phyloP scores from a whole-genome alignment of 1,140 invertebrate species.

The Agrypnia vestita region DNA sequence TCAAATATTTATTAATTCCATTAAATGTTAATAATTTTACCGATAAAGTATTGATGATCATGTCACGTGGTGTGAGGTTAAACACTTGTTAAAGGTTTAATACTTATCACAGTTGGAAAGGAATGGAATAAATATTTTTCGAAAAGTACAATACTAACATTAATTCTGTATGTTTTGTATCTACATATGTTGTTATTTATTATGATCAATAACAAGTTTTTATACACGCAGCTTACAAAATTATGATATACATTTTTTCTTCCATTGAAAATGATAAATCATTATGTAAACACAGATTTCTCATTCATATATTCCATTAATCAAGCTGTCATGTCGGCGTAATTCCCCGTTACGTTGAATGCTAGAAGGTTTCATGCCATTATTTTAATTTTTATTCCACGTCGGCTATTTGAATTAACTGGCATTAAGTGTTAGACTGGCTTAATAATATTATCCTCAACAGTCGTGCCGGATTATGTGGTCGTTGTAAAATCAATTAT shows the following conservation, averaged over 20 bases:
- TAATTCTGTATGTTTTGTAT: too few species aligned
- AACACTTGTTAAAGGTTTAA: too few species aligned
- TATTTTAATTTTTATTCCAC: constrained; percentile 40
- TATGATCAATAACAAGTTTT: constrained; percentile 20
- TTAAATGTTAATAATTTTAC: too few species aligned
- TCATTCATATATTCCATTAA: constrained; percentile 29
- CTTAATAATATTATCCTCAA: constrained; percentile 2
- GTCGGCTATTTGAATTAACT: constrained; percentile 35
- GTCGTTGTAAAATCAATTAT: constrained; percentile 14
- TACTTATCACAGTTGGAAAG: too few species aligned
- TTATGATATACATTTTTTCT: constrained; percentile 26
- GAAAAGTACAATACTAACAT: too few species aligned
- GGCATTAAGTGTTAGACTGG: constrained; percentile 14
- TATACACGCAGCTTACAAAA: not conserved
- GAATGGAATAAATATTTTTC: too few species aligned
- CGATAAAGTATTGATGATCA: too few species aligned
- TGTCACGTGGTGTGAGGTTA: too few species aligned
- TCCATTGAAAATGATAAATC: constrained; percentile 30
- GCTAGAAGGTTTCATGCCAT: constrained; percentile 20
- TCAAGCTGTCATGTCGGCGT: constrained; percentile 32
- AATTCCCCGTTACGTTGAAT: constrained; percentile 35
- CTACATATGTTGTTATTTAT: not conserved
- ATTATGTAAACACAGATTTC: constrained; percentile 38
- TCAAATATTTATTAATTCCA: too few species aligned
- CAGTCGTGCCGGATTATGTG: constrained; percentile 30